These are phyloP conservation scores for Eulemur macaco DNA, from an alignment of 2,113 vertebrate genomes.

Conservation along the genomic window DNA sequence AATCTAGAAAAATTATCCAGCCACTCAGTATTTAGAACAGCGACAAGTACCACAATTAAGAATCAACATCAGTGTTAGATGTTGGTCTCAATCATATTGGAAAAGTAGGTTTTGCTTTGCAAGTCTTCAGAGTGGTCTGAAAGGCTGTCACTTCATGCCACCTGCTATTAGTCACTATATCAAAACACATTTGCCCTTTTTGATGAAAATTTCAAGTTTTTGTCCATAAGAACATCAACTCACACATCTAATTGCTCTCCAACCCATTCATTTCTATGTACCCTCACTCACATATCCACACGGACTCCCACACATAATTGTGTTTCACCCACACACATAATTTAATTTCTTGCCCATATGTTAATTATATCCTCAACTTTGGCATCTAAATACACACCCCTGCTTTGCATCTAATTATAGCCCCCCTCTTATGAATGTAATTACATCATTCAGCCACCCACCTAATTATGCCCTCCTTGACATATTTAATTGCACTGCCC, in stretches of 20 bases:
- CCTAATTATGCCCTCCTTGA: conserved; percentile 75
- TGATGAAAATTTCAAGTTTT: conserved; percentile 43
- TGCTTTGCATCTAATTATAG: conserved; percentile 76
- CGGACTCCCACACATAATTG: conserved; percentile 61
- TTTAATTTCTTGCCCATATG: conserved; percentile 73
- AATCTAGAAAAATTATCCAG: not conserved
- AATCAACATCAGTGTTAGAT: not conserved
- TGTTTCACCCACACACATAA: conserved; percentile 63
- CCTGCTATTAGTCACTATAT: not conserved
- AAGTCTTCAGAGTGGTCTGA: not conserved
- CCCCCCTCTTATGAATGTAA: conserved; percentile 69
- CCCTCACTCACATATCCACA: conserved; percentile 31
- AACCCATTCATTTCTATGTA: not conserved
- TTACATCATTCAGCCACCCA: conserved; percentile 69
- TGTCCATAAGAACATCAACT: conserved; percentile 39
- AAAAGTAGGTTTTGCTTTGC: conserved; percentile 32
- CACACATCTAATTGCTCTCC: not conserved
- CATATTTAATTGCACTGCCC: conserved; percentile 70
- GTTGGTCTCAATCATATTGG: not conserved
- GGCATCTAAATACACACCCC: conserved; percentile 67
- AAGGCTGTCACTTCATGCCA: not conserved
- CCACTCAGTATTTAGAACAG: not conserved
- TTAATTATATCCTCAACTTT: conserved; percentile 71
- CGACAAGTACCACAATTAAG: not conserved
- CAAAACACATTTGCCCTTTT: conserved; percentile 37